Evolutionary conservation across 2,797 vertebrate genomes (phyloP).

Genomic region (Lacerta bilineata): DNA sequence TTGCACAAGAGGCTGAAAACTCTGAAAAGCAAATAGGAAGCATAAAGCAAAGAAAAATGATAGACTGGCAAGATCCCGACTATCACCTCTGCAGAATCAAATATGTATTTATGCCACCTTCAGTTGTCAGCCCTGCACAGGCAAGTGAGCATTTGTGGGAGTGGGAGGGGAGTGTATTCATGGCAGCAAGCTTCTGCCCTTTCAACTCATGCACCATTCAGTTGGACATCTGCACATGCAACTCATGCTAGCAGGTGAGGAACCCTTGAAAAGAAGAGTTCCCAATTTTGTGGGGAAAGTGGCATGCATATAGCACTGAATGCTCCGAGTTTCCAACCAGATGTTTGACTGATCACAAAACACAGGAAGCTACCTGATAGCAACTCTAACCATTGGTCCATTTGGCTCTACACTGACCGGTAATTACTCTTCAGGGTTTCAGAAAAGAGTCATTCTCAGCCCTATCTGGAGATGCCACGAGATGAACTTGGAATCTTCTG

Average conservation of each 20-base stretch:
- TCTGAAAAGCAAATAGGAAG: slow-evolving; percentile 19
- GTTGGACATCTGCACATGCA: neutral
- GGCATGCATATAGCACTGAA: neutral
- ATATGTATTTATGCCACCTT: neutral
- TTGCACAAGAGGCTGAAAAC: neutral
- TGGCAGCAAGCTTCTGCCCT: neutral
- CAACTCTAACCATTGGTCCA: too few species aligned
- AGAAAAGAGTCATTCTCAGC: too few species aligned
- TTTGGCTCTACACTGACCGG: too few species aligned
- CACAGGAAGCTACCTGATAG: too few species aligned
- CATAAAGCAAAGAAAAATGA: neutral
- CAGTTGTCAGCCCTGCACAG: neutral
- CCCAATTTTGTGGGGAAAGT: neutral
- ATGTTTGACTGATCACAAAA: neutral
- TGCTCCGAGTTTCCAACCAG: neutral
- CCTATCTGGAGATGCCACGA: too few species aligned
- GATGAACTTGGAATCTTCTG: too few species aligned
- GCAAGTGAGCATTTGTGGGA: neutral
- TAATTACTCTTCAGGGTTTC: too few species aligned
- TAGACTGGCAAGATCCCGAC: neutral
- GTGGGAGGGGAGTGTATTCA: too few species aligned
- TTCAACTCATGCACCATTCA: neutral
- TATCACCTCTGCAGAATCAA: slow-evolving; percentile 10
- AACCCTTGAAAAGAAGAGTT: neutral
- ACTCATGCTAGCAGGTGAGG: neutral